Base-by-base conservation (phyloP, 2,888 invertebrate species). In the Venusia cambrica region DNA sequence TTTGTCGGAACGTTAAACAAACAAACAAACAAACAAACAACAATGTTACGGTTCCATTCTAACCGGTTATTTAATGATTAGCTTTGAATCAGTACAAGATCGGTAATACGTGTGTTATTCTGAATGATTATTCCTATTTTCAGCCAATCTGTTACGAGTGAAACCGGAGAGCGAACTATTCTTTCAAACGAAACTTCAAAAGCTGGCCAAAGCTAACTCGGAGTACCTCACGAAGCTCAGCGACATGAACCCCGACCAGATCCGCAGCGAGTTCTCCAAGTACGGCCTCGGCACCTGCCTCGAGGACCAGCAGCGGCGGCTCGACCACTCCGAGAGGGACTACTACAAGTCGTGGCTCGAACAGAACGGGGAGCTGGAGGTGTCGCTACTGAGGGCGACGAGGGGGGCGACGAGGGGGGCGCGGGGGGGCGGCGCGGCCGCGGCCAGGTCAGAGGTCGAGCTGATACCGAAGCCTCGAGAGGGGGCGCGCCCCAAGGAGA, bases 341-440 rank as follows among this genome's bases (percentile, higher is more conserved):
- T 87, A 72, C 31, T 84, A 88, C 48, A 87, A 87, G 18, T 74
- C 80, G 0, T 88, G 88, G 88, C 32, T 88, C 0, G 84, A 87
- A 27, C 87, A 87, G 20, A 88, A 88, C 15, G 87, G 87, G 0
- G 87, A 88, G 21, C 37, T 88, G 0, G 88, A 88, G 48, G 87
- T 88, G 0, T 88, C 88, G 0, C 44, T 88, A 0, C 48, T 87
- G 0, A 78, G 73, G 59, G 81, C 75, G 0, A 78, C n/a, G n/a
- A n/a, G n/a, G n/a, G n/a, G n/a, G n/a, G n/a, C n/a, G n/a, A n/a
- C n/a, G n/a, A n/a, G n/a, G n/a, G n/a, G n/a, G n/a, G n/a, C n/a
- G n/a, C n/a, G n/a, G n/a, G n/a, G n/a, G n/a, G n/a, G n/a, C n/a
- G n/a, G n/a, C n/a, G n/a, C n/a, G n/a, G n/a, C n/a, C n/a, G n/a